phyloP scores from a whole-genome alignment of 2,888 invertebrate genomes.

The Amphimallon solstitiale region DNA sequence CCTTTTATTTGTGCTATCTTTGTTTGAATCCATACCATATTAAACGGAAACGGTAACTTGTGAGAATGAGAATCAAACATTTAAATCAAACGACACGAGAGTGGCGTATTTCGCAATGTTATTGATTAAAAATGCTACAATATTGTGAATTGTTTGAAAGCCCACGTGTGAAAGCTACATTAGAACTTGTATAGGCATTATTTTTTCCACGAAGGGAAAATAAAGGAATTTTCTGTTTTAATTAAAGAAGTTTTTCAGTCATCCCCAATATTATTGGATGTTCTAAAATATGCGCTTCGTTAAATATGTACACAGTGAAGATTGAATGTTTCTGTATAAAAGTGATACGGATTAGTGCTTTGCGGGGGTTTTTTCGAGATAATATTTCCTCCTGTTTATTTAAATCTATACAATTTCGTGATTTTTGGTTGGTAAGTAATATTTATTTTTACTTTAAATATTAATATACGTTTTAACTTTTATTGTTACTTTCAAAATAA shows the following conservation, averaged over 20 bases:
- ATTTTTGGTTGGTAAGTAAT: no score
- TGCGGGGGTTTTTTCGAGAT: slow-evolving; percentile 10
- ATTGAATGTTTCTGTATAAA: slow-evolving; percentile 21
- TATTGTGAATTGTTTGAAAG: slow-evolving; percentile 13
- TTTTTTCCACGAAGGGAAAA: slow-evolving; percentile 29
- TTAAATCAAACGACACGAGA: slow-evolving; percentile 17
- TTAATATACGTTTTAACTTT: no score
- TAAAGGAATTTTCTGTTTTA: slow-evolving; percentile 32
- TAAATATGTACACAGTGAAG: slow-evolving; percentile 31
- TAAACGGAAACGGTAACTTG: slow-evolving; percentile 19
- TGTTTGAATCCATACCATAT: background rate
- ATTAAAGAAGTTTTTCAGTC: slow-evolving; percentile 30
- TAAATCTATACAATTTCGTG: slow-evolving; percentile 25
- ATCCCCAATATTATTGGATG: slow-evolving; percentile 15
- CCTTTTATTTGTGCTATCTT: background rate
- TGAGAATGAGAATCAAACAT: slow-evolving; percentile 19
- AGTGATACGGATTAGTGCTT: slow-evolving; percentile 32
- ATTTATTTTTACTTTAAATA: no score
- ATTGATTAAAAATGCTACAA: slow-evolving; percentile 16
- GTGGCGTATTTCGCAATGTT: background rate
- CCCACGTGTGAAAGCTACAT: background rate
- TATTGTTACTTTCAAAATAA: no score
- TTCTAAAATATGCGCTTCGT: slow-evolving; percentile 24
- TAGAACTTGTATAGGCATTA: slow-evolving; percentile 9
- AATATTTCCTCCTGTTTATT: slow-evolving; percentile 8